These are phyloP conservation scores for Piscicola geometra DNA, from an alignment of 2,888 invertebrate genomes.

Conservation along the genomic window DNA sequence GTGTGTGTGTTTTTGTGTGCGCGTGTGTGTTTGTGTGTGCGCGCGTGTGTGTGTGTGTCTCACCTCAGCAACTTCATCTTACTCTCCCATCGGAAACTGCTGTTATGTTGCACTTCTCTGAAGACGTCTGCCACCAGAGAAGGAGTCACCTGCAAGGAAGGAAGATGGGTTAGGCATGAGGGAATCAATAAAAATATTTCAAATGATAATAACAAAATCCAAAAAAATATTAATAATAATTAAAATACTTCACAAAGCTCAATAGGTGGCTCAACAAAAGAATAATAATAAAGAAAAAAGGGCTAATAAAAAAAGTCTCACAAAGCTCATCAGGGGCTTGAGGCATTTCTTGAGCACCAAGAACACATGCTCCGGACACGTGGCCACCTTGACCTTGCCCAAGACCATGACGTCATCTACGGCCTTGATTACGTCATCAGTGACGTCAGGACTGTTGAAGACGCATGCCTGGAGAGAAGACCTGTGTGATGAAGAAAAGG, in stretches of 20 bases:
- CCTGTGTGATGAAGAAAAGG: too few species aligned
- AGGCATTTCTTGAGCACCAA: constrained; percentile 35
- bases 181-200: too few species aligned
- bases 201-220: too few species aligned
- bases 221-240: too few species aligned
- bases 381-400: constrained; percentile 39
- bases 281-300: too few species aligned
- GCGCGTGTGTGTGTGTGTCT: background rate
- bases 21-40: too few species aligned
- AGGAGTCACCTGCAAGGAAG: constrained; percentile 40
- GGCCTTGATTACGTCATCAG: constrained; percentile 34
- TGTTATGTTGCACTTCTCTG: constrained; percentile 38
- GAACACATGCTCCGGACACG: constrained; percentile 43
- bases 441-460: constrained; percentile 41
- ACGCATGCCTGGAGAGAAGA: constrained; percentile 35
- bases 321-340: constrained; percentile 15
- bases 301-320: background rate
- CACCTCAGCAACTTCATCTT: constrained; percentile 42
- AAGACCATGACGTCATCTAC: constrained; percentile 36
- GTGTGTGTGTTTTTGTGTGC: background rate
- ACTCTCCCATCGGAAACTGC: constrained; percentile 39
- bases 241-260: too few species aligned
- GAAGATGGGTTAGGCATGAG: too few species aligned
- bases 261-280: too few species aligned
- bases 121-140: constrained; percentile 39